These are phyloP conservation scores for Psittacula echo DNA, from an alignment of 2,797 vertebrate species.

Conservation along the genomic window DNA sequence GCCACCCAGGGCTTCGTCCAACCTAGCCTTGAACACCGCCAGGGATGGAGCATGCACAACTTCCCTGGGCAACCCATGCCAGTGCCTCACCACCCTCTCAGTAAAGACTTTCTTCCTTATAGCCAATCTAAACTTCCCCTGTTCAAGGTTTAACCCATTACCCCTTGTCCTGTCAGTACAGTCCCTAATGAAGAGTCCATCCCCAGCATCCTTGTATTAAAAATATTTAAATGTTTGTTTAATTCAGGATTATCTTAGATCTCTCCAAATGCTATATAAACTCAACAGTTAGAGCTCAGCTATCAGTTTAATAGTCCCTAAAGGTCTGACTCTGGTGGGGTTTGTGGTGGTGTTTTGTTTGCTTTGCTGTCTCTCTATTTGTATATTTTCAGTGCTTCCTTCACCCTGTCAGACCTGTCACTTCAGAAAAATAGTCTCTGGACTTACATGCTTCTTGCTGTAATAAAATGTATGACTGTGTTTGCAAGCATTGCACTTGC, in stretches of 20 bases:
- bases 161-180: no score
- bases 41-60: no score
- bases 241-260: background rate
- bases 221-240: background rate
- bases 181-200: no score
- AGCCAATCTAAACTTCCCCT: no score
- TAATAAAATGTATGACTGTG: background rate
- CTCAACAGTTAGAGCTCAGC: background rate
- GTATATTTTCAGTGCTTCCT: background rate
- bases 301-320: background rate
- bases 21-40: no score
- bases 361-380: background rate
- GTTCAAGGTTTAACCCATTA: no score
- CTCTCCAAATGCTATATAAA: background rate
- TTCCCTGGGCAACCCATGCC: no score
- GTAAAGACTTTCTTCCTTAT: no score
- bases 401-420: background rate
- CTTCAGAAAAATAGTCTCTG: background rate
- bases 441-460: background rate
- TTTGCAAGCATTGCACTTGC: background rate
- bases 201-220: no score
- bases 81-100: no score
- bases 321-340: background rate
- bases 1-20: no score
- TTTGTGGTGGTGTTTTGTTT: background rate